Conservation (phyloP, 2,113 vertebrate species). For the Psittacula cyanocephala region DNA sequence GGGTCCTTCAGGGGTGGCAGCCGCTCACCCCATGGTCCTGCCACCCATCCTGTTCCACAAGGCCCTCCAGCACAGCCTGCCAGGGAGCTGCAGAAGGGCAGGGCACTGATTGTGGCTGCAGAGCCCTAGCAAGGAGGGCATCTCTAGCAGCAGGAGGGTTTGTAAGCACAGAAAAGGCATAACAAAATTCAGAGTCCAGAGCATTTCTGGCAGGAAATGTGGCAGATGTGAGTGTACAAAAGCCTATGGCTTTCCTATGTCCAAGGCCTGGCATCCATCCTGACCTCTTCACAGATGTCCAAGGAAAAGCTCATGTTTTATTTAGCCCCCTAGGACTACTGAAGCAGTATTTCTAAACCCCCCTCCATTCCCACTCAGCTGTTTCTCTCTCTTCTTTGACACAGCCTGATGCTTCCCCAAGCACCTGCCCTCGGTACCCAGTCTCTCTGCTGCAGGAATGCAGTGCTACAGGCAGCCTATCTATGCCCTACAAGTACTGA, state of each 20-base stretch:
- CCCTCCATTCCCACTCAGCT: background rate
- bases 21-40: fast-evolving
- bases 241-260: background rate
- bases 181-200: background rate
- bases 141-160: background rate
- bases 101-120: fast-evolving
- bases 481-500: background rate
- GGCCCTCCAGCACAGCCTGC: background rate
- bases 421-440: background rate
- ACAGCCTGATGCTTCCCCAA: background rate
- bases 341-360: background rate
- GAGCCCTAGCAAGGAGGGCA: background rate
- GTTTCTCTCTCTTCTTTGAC: background rate
- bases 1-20: background rate
- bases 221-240: background rate
- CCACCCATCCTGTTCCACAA: background rate
- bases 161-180: background rate
- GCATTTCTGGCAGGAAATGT: background rate
- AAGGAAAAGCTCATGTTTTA: background rate
- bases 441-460: fast-evolving
- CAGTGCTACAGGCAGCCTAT: background rate
- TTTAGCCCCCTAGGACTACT: background rate
- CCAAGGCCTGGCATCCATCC: background rate
- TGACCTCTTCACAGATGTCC: background rate
- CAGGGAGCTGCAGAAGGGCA: background rate